Evolutionary conservation across 2,888 invertebrate genomes (phyloP), one percentile per base, ranked within the genome.

Genomic region (Eustalomyia histrio): DNA sequence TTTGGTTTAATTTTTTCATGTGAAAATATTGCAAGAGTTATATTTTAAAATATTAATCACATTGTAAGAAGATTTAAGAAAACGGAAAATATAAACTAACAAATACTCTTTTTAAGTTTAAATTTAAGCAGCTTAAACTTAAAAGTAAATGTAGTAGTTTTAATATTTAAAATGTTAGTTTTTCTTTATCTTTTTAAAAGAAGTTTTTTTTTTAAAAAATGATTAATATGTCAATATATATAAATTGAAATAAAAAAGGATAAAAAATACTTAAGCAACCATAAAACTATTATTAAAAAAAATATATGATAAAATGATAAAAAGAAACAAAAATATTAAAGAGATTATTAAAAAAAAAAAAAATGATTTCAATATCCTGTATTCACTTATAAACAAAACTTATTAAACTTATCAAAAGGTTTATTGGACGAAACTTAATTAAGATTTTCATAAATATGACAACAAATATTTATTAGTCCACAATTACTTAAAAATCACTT

Each of bases 21-120:
- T 64, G 29, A 43, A 80, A 76, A 69, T 71, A 50, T 71, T 76
- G 53, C 43, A 67, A 39, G 35, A 63, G 47, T 35, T 43, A 24
- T 68, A 64, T 43, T 17, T 76, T 61, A 24, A 68, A 76, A 76
- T 74, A 74, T 78, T 81, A 81, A 81, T 81, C 74, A 71, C 53
- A 61, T 61, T 47, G 43, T 69, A 68, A 75, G 76, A 43, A 63
- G 76, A 73, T 74, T 80, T 80, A 8, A 12, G 17, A 69, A 73
- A 60, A 69, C 50, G 12, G 61, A 43, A 65, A 47, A 4, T 14
- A 14, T 29, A 29, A 29, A 29, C 29, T 29, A 4, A 29, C 29
- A 55, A 55, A 55, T 35, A 10, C 24, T 10, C 12, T 65, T 57
- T 75, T 63, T 68, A 35, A 35, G 64, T 52, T 52, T 12, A 24